Conservation (phyloP, 1,140 invertebrate genomes). For the Apis mellifera region Amel_HAv3.1 CM009934.2:6021501-6022000, state of each 20-base stretch:
- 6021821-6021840: too few relatives aligned
- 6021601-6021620: neutral
- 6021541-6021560: neutral
- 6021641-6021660: neutral
- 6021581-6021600: fast-evolving
- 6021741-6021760: too few relatives aligned
- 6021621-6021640: neutral
- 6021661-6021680: neutral
- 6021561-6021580: neutral
- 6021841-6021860: too few relatives aligned
- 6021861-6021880: too few relatives aligned
- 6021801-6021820: too few relatives aligned
- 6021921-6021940: neutral
- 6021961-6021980: constrained; percentile 31
- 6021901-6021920: too few relatives aligned
- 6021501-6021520: neutral
- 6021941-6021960: constrained; percentile 1
- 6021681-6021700: too few relatives aligned
- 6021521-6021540: fast-evolving
- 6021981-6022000: constrained; percentile 27
- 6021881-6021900: neutral
- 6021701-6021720: too few relatives aligned
- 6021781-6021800: too few relatives aligned
- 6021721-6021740: too few relatives aligned
- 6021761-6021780: too few relatives aligned